A percentile compares a stretch with the other conserved stretches of the same genome.
These are phyloP conservation scores for Galagoides demidoff DNA, from an alignment of 2,797 vertebrate genomes.

Conservation along the genomic window DNA sequence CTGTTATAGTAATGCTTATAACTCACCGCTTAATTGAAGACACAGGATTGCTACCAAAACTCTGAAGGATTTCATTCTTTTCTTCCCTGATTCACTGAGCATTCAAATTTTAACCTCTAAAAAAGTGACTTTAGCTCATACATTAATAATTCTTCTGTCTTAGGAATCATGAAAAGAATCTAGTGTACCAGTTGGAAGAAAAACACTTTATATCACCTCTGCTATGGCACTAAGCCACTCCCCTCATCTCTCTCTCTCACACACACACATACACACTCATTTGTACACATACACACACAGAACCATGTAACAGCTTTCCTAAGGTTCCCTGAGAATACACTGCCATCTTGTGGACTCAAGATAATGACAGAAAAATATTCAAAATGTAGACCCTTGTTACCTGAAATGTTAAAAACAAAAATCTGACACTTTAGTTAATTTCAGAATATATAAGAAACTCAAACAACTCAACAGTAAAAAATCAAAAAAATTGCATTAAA, in stretches of 20 bases:
- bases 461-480: not conserved
- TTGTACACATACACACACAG: not conserved
- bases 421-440: not conserved
- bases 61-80: not conserved
- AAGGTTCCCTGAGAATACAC: not conserved
- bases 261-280: not conserved
- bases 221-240: not conserved
- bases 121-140: not conserved
- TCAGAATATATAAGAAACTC: not conserved
- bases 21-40: constrained; percentile 65
- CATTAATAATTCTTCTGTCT: not conserved
- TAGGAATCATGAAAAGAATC: not conserved
- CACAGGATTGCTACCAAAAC: not conserved
- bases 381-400: not conserved
- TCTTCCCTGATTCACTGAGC: not conserved
- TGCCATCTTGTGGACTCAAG: constrained; percentile 62
- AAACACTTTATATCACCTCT: not conserved
- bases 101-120: not conserved
- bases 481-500: not conserved
- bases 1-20: not conserved
- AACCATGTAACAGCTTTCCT: not conserved
- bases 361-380: not conserved
- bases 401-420: not conserved
- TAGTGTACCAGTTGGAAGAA: not conserved
- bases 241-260: too few species aligned